Conservation (phyloP, 2,888 invertebrate genomes). For the Drosophila anomalata region DNA sequence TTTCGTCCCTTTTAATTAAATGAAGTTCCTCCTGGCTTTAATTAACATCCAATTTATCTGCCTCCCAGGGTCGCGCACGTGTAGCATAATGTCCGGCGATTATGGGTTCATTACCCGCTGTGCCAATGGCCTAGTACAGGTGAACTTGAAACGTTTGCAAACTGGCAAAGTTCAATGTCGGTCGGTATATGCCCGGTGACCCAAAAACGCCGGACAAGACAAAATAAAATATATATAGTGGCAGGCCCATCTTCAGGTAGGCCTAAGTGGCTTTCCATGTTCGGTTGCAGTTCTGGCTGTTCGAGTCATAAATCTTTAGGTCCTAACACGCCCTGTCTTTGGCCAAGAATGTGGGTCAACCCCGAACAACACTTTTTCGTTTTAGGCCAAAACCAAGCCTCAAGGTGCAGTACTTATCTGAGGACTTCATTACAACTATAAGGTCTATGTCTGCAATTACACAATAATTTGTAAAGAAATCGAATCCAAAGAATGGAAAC, state of each 20-base stretch:
- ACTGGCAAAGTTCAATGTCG: slow-evolving; percentile 32
- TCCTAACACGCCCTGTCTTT: slow-evolving; percentile 44
- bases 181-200: slow-evolving; percentile 43
- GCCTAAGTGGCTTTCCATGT: slow-evolving; percentile 75
- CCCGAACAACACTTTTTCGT: background rate
- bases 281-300: slow-evolving; percentile 70
- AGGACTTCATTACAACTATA: background rate
- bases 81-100: slow-evolving; percentile 67
- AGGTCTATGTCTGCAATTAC: no score
- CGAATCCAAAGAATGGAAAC: background rate
- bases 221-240: slow-evolving; percentile 2
- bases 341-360: slow-evolving; percentile 34
- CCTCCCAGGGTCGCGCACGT: slow-evolving; percentile 56
- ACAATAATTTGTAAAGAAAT: slow-evolving; percentile 1
- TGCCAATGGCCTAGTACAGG: slow-evolving; percentile 35
- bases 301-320: slow-evolving; percentile 62
- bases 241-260: slow-evolving; percentile 48
- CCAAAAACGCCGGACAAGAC: slow-evolving; percentile 28
- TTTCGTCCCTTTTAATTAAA: slow-evolving; percentile 53
- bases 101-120: slow-evolving; percentile 76
- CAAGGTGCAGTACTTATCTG: slow-evolving; percentile 11
- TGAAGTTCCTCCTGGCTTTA: slow-evolving; percentile 56
- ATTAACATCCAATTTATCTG: slow-evolving; percentile 71
- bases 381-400: background rate
- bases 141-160: slow-evolving; percentile 30